Evolutionary conservation across 2,797 vertebrate genomes (phyloP).

Genomic region (Antennarius maculatus): DNA sequence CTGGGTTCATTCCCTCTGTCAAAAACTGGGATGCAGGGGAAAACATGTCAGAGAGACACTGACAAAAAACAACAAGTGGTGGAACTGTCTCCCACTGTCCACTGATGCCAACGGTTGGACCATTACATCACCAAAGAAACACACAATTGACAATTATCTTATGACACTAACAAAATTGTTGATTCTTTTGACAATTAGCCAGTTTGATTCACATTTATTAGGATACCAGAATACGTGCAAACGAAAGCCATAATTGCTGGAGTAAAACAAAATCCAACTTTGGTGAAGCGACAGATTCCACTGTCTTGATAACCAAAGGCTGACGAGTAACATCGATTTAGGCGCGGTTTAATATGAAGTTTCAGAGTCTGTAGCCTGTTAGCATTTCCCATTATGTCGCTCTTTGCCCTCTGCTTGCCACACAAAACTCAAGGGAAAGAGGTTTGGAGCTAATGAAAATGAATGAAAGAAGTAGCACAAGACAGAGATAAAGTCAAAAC

Average conservation of each 20-base stretch:
- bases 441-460: slow-evolving; percentile 43
- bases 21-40: slow-evolving; percentile 31
- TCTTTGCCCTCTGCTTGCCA: slow-evolving; percentile 10
- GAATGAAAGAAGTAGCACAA: slow-evolving; percentile 23
- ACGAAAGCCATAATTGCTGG: too few species aligned
- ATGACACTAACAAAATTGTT: not conserved
- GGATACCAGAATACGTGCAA: too few species aligned
- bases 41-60: slow-evolving; percentile 27
- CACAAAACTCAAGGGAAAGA: slow-evolving; percentile 15
- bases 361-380: not conserved
- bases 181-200: too few species aligned
- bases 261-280: too few species aligned
- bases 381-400: not conserved
- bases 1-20: slow-evolving; percentile 40
- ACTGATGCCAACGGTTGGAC: slow-evolving; percentile 13
- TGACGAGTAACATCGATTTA: slow-evolving; percentile 1
- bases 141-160: not conserved
- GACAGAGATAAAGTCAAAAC: slow-evolving; percentile 24
- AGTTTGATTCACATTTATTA: too few species aligned
- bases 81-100: slow-evolving; percentile 13
- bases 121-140: not conserved
- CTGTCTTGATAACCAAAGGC: not conserved
- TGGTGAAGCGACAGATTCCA: too few species aligned
- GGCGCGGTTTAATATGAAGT: slow-evolving; percentile 8
- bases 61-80: slow-evolving; percentile 16